Evolutionary conservation across 2,797 vertebrate genomes (phyloP).

Genomic region (Smutsia gigantea): DNA sequence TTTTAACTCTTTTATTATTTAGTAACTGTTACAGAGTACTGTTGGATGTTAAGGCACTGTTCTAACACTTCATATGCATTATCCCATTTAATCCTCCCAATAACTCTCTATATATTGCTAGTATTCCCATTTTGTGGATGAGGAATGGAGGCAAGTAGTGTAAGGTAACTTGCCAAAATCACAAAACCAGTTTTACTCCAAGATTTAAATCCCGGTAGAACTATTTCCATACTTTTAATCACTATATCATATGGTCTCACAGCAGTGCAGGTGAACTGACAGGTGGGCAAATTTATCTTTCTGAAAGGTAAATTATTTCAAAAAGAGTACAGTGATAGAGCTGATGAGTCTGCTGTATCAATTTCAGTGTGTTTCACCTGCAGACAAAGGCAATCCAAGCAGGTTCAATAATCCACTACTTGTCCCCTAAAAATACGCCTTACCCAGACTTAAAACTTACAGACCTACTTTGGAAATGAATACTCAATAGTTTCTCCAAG

Average conservation of each 20-base stretch:
- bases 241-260: not conserved
- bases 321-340: not conserved
- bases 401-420: not conserved
- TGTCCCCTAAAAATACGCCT: not conserved
- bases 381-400: not conserved
- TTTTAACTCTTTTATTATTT: not conserved
- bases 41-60: not conserved
- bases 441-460: not conserved
- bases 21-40: not conserved
- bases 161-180: not conserved
- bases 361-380: constrained; percentile 11
- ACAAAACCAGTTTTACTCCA: not conserved
- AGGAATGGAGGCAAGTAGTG: not conserved
- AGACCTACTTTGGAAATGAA: constrained; percentile 35
- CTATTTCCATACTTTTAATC: not conserved
- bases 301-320: not conserved
- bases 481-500: not conserved
- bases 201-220: not conserved
- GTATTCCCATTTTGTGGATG: not conserved
- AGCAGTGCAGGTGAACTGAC: not conserved
- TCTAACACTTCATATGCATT: not conserved
- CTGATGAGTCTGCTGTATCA: not conserved
- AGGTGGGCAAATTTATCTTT: not conserved
- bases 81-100: constrained; percentile 22
- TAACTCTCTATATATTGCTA: not conserved